Conservation (phyloP, 2,888 invertebrate species). For the Neoaliturus tenellus region DNA sequence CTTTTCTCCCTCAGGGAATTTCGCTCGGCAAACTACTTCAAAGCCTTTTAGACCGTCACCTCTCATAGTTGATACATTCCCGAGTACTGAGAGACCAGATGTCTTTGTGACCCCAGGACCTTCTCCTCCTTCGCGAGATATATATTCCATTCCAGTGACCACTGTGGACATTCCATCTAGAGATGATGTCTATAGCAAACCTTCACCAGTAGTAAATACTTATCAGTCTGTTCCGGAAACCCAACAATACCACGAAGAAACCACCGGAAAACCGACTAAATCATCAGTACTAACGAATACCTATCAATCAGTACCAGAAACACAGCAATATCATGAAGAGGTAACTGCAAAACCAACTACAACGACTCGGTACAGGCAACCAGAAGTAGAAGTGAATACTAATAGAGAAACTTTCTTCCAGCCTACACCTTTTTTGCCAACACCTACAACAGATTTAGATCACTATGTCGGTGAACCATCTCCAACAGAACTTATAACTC, state of each 20-base stretch:
- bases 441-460: constrained; percentile 61
- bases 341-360: constrained; percentile 55
- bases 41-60: constrained; percentile 41
- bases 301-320: constrained; percentile 3
- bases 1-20: constrained; percentile 31
- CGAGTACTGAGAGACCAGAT: constrained; percentile 51
- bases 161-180: constrained; percentile 63
- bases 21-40: constrained; percentile 23
- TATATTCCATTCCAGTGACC: constrained; percentile 63
- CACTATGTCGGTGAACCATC: constrained; percentile 57
- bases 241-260: constrained; percentile 30
- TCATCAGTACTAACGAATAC: not conserved
- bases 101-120: constrained; percentile 59
- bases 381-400: constrained; percentile 57
- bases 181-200: constrained; percentile 29
- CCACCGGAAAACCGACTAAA: constrained; percentile 54
- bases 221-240: constrained; percentile 36
- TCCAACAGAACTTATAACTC: constrained; percentile 45
- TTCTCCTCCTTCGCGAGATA: constrained; percentile 54
- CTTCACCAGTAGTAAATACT: constrained; percentile 22
- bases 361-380: constrained; percentile 51
- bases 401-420: constrained; percentile 58
- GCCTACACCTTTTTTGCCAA: constrained; percentile 62
- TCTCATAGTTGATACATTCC: constrained; percentile 17
- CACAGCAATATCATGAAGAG: constrained; percentile 41